Conservation (phyloP, 2,113 vertebrate genomes). For the Coptodon bakossiorum region DNA sequence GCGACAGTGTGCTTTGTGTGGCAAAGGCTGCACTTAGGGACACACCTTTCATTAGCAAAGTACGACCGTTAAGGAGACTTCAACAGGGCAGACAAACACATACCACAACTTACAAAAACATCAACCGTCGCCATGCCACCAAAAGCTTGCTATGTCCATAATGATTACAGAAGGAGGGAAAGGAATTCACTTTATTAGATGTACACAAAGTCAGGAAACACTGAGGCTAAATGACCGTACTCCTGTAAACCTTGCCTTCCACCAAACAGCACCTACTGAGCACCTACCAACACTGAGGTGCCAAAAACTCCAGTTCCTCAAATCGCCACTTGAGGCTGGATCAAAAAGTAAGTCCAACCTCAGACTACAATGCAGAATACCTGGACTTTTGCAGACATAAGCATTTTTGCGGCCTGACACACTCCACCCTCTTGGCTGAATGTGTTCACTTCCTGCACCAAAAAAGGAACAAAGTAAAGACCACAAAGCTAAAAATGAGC, state of each 20-base stretch:
- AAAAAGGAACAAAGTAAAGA: neutral
- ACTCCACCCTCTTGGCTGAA: neutral
- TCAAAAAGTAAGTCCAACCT: neutral
- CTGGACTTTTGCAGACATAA: neutral
- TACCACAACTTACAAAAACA: slow-evolving; percentile 9
- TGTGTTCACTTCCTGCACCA: neutral
- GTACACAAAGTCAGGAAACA: neutral
- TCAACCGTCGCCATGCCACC: neutral
- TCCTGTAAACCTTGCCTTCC: neutral
- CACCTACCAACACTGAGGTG: neutral
- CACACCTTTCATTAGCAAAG: slow-evolving; percentile 21
- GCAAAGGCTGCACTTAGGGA: neutral
- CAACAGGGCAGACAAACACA: slow-evolving; percentile 4
- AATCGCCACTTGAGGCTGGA: neutral
- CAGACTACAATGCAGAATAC: neutral
- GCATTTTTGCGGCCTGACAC: neutral
- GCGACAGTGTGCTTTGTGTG: neutral
- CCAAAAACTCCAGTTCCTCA: neutral
- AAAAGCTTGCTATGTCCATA: neutral
- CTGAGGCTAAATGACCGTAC: neutral
- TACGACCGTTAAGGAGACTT: neutral
- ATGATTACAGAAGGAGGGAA: neutral
- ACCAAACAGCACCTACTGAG: neutral
- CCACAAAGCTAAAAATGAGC: neutral
- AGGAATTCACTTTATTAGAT: neutral